A percentile compares a stretch with the other conserved stretches of the same genome.
These are phyloP conservation scores for Drosophila biarmipes DNA, from an alignment of 1,140 invertebrate genomes.

Conservation along the genomic window DNA sequence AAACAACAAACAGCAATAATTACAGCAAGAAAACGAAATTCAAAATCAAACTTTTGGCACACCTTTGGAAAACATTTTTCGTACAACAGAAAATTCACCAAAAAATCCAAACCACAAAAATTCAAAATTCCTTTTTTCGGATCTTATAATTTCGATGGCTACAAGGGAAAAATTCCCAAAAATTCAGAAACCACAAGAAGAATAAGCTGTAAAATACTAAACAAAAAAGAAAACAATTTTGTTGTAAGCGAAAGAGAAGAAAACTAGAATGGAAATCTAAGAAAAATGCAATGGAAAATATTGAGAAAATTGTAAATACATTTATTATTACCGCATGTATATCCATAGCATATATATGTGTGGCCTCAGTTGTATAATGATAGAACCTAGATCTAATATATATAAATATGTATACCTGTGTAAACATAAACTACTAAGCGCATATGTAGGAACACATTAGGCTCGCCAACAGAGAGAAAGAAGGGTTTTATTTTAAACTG, in stretches of 20 bases:
- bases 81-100: constrained; percentile 27
- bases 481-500: constrained; percentile 46
- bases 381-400: constrained; percentile 45
- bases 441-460: constrained; percentile 77
- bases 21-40: constrained; percentile 50
- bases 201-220: constrained; percentile 57
- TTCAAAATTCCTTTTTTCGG: constrained; percentile 82
- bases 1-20: constrained; percentile 40
- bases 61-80: constrained; percentile 84
- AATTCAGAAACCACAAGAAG: constrained; percentile 12
- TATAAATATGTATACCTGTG: constrained; percentile 15
- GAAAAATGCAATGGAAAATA: constrained; percentile 42
- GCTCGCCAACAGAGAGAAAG: constrained; percentile 62
- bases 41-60: constrained; percentile 82
- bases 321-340: constrained; percentile 46
- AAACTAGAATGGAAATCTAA: constrained; percentile 30
- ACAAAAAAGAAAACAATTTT: constrained; percentile 42
- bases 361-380: constrained; percentile 47
- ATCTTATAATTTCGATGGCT: constrained; percentile 60
- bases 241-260: constrained; percentile 59
- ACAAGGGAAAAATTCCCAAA: constrained; percentile 21
- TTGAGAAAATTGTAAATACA: constrained; percentile 62
- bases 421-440: constrained; percentile 59
- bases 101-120: constrained; percentile 46
- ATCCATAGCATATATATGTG: constrained; percentile 40